Conservation (phyloP, 2,797 vertebrate species). For the Poecile montanus region DNA sequence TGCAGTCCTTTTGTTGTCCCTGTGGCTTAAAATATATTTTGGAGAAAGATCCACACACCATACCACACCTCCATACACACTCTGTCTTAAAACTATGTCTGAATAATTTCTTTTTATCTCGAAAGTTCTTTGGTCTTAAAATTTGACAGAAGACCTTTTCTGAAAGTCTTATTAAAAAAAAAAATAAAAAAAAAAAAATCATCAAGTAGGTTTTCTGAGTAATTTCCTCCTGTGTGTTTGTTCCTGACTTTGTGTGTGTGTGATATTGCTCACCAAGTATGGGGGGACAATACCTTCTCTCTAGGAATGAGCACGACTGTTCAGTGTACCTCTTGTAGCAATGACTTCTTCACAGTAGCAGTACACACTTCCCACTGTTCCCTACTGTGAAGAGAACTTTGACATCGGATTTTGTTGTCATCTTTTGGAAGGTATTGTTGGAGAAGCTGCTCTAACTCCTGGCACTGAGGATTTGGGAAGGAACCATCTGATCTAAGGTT, state of each 20-base stretch:
- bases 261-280: not conserved
- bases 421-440: not conserved
- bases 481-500: not conserved
- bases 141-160: not conserved
- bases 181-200: not conserved
- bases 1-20: not conserved
- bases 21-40: not conserved
- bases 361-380: not conserved
- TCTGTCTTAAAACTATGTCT: not conserved
- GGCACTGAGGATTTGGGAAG: not conserved
- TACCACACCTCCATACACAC: accelerated
- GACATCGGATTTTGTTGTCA: not conserved
- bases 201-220: not conserved
- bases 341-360: not conserved
- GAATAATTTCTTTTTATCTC: not conserved
- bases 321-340: not conserved
- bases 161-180: not conserved
- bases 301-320: not conserved
- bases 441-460: not conserved
- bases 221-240: not conserved
- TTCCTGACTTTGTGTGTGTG: not conserved
- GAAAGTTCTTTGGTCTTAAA: not conserved
- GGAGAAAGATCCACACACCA: not conserved
- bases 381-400: not conserved
- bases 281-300: not conserved